Percentiles rank a stretch among this genome's conserved stretches.
These are phyloP conservation scores for Vidua macroura DNA, from an alignment of 2,113 vertebrate genomes.

Conservation along the genomic window DNA sequence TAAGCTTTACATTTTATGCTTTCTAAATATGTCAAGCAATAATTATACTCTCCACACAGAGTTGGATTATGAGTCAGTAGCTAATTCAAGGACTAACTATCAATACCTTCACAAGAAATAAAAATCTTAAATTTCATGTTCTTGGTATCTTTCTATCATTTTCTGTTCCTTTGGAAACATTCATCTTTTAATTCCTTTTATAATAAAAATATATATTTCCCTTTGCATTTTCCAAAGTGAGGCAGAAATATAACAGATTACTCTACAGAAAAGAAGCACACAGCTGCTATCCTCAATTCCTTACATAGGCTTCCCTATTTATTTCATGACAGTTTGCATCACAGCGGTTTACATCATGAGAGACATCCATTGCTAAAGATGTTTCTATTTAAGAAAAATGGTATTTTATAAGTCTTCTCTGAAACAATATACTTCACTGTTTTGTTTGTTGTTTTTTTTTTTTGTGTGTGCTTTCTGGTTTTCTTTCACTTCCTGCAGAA, in stretches of 20 bases:
- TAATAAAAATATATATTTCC: neutral
- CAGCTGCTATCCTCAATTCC: conserved; percentile 1
- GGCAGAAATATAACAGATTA: conserved; percentile 5
- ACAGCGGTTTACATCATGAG: neutral
- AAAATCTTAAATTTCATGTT: neutral
- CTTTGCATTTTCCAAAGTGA: neutral
- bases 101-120: neutral
- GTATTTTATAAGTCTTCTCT: neutral
- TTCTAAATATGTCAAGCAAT: neutral
- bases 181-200: neutral
- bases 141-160: neutral
- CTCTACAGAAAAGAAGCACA: neutral
- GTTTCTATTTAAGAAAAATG: conserved; percentile 5
- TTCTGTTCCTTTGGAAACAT: neutral
- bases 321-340: neutral
- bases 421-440: neutral
- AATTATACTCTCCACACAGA: neutral
- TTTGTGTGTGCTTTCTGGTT: neutral
- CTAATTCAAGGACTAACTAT: neutral
- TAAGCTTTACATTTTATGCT: neutral
- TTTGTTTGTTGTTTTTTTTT: neutral
- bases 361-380: neutral
- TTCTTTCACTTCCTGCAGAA: neutral
- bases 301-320: neutral
- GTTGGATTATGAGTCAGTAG: neutral